Percentiles rank a stretch among this genome's conserved stretches.
Evolutionary conservation across 2,888 invertebrate genomes (phyloP).

Genomic region (Phortica magna): DNA sequence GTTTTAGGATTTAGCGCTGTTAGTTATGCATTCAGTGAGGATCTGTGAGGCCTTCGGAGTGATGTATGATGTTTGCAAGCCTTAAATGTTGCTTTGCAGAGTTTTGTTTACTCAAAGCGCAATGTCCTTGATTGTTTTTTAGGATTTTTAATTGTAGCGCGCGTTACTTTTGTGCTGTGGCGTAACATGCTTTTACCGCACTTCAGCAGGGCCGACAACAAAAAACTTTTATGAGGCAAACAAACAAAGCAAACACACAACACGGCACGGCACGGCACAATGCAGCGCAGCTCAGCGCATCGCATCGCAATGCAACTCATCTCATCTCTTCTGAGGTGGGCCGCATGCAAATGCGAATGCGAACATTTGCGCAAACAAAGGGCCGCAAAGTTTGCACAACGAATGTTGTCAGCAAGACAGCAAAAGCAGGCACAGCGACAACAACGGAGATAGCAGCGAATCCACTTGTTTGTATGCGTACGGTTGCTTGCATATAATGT

Average conservation of each 20-base stretch:
- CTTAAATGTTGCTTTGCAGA: background rate
- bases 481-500: too few relatives aligned
- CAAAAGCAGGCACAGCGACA: constrained; percentile 5
- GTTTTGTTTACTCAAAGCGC: background rate
- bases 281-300: constrained; percentile 27
- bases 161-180: background rate
- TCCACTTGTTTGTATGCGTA: background rate
- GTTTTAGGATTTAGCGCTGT: background rate
- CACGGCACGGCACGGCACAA: background rate
- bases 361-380: constrained; percentile 66
- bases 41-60: too few relatives aligned
- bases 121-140: constrained; percentile 16
- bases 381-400: constrained; percentile 64
- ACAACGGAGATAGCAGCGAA: background rate
- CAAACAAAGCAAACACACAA: constrained; percentile 26
- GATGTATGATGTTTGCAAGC: background rate
- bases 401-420: background rate
- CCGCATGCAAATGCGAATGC: constrained; percentile 53
- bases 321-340: constrained; percentile 51
- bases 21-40: too few relatives aligned
- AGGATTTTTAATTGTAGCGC: constrained; percentile 13
- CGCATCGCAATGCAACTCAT: constrained; percentile 44
- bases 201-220: background rate
- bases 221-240: constrained; percentile 4
- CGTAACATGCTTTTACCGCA: background rate